Percentiles rank a stretch among this genome's conserved stretches.
Conservation (phyloP, 2,113 vertebrate species). For the Pseudopipra pipra region DNA sequence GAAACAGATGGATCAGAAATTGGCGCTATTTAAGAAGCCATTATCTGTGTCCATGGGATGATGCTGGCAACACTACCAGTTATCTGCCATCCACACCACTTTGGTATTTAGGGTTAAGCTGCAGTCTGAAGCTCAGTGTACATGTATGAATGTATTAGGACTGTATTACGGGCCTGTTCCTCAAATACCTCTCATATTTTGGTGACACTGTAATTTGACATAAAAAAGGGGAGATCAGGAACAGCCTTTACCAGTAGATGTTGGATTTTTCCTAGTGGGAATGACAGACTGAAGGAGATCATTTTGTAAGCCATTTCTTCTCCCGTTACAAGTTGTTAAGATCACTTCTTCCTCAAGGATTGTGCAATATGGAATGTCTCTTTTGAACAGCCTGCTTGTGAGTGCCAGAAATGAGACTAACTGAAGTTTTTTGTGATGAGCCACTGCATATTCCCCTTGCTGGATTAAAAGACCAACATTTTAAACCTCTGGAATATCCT, state of each 20-base stretch:
- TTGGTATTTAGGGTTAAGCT: background rate
- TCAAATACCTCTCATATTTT: background rate
- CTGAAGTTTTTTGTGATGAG: background rate
- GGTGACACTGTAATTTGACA: background rate
- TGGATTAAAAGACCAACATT: background rate
- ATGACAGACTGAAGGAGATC: background rate
- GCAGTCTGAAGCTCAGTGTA: background rate
- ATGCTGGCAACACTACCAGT: background rate
- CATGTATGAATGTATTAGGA: background rate
- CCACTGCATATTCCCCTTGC: background rate
- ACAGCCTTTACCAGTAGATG: background rate
- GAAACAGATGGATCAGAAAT: background rate
- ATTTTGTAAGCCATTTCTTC: background rate
- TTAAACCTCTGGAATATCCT: background rate
- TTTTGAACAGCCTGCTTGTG: background rate
- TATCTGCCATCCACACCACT: background rate
- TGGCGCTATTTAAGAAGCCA: background rate
- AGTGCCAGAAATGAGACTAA: background rate
- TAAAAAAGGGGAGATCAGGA: background rate
- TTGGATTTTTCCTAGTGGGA: background rate
- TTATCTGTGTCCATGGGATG: background rate
- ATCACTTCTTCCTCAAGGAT: background rate
- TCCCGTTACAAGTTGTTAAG: background rate
- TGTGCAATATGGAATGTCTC: background rate
- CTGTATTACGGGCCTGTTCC: background rate